These are phyloP conservation scores for Cettia cetti DNA, from an alignment of 2,113 vertebrate genomes.

Conservation along the genomic window DNA sequence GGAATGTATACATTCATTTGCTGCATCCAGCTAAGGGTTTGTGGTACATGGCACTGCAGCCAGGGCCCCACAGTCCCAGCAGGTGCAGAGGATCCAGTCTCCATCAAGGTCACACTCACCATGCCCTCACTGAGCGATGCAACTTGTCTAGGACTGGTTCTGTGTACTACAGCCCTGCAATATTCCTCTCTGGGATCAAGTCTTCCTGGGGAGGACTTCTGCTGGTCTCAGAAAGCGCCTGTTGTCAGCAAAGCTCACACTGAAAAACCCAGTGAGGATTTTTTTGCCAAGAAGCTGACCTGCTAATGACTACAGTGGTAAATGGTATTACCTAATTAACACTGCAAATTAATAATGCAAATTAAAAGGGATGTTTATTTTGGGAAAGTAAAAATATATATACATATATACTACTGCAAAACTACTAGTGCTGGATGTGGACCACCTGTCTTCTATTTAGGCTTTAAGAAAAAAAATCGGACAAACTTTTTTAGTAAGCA, in stretches of 20 bases:
- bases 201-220: background rate
- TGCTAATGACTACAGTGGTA: background rate
- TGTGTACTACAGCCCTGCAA: accelerated
- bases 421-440: background rate
- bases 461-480: background rate
- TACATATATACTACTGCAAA: background rate
- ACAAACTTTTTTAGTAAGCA: background rate
- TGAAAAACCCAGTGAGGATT: background rate
- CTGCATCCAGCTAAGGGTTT: accelerated
- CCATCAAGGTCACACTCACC: background rate
- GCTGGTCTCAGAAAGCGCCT: background rate
- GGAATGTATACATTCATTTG: background rate
- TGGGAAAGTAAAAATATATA: background rate
- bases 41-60: accelerated
- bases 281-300: background rate
- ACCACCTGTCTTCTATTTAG: background rate
- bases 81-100: background rate
- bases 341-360: too few species aligned
- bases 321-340: background rate
- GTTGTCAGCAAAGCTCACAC: background rate
- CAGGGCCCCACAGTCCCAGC: background rate
- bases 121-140: accelerated
- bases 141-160: accelerated
- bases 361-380: background rate
- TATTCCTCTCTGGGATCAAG: background rate